These are phyloP conservation scores for Amphiprion clarkii DNA, from an alignment of 2,797 vertebrate genomes.

Conservation along the genomic window DNA sequence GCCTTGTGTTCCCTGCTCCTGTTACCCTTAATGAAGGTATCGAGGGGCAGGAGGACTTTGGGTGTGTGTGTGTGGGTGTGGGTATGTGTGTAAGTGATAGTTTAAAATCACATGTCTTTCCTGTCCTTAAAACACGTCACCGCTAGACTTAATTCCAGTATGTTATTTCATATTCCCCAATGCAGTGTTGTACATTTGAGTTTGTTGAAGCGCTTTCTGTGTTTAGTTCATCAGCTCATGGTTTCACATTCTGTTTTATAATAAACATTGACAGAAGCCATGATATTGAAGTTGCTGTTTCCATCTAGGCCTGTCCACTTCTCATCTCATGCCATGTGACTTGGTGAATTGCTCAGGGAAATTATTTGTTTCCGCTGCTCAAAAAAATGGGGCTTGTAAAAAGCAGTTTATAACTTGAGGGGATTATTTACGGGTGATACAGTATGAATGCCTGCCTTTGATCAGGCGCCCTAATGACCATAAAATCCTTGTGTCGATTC, in stretches of 20 bases:
- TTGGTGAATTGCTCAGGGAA: conserved; percentile 34
- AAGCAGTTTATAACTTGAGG: conserved; percentile 43
- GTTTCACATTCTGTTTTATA: conserved; percentile 54
- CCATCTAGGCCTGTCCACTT: conserved; percentile 33
- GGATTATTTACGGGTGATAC: conserved; percentile 75
- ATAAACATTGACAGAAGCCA: conserved; percentile 24
- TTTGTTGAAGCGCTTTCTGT: conserved; percentile 1
- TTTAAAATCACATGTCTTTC: conserved; percentile 36
- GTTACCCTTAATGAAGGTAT: conserved; percentile 78
- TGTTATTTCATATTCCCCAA: background rate
- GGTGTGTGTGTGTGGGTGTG: conserved; percentile 18
- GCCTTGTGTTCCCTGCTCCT: conserved; percentile 68
- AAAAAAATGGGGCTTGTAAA: conserved; percentile 14
- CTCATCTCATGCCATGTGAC: conserved; percentile 48
- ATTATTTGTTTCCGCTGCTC: conserved; percentile 35
- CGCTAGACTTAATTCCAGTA: conserved; percentile 25
- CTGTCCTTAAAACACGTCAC: conserved; percentile 39
- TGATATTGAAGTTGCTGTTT: conserved; percentile 37
- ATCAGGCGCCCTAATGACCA: conserved; percentile 74
- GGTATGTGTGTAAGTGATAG: conserved; percentile 49
- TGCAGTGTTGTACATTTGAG: too few species aligned
- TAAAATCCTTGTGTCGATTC: conserved; percentile 73
- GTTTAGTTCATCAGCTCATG: conserved; percentile 24
- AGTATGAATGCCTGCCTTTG: conserved; percentile 64
- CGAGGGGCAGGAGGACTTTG: conserved; percentile 37